Evolutionary conservation across 2,797 vertebrate species (phyloP).

Genomic region (Halcyon leucocephala): DNA sequence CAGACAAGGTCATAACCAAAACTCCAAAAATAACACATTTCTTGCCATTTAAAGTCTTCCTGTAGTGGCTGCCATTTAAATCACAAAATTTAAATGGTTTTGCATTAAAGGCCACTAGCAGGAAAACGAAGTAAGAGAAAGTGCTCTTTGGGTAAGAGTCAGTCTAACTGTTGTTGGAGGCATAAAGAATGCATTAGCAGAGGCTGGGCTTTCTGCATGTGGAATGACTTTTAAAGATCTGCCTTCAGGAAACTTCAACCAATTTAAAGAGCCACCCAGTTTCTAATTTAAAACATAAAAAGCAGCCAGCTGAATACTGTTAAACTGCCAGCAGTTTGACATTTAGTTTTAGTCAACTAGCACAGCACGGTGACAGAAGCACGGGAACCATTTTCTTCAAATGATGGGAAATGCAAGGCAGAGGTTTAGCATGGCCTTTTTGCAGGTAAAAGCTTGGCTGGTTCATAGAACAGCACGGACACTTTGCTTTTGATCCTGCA

Average conservation of each 20-base stretch:
- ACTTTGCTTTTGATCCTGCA: neutral
- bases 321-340: neutral
- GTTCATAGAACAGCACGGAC: neutral
- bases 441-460: neutral
- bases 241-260: slow-evolving; percentile 32
- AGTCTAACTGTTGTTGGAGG: neutral
- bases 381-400: neutral
- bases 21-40: neutral
- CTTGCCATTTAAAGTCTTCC: neutral
- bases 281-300: slow-evolving; percentile 45
- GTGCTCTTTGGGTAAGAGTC: neutral
- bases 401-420: neutral
- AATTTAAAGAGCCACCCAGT: neutral
- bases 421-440: neutral
- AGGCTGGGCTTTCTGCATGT: neutral
- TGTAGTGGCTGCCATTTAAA: neutral
- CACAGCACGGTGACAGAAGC: neutral
- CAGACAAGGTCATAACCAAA: neutral
- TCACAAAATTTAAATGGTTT: neutral
- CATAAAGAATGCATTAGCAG: slow-evolving; percentile 19
- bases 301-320: neutral
- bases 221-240: neutral
- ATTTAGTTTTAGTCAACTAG: neutral
- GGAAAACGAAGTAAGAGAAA: slow-evolving; percentile 17
- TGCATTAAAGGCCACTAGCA: neutral